phyloP scores from a whole-genome alignment of 1,140 invertebrate genomes.

The Neodiprion lecontei region DNA sequence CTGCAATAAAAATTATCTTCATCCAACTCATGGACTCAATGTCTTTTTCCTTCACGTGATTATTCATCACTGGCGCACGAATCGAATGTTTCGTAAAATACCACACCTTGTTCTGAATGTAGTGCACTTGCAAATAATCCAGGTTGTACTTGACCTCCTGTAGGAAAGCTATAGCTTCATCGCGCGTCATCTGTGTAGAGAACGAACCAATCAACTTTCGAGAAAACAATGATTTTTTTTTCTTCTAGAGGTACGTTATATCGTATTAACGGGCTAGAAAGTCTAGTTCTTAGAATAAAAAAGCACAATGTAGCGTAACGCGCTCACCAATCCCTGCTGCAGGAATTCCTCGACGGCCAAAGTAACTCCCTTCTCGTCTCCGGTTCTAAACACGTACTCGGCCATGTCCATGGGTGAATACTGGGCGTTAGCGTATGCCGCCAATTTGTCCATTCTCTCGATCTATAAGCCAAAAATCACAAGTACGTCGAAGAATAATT shows the following conservation, averaged over 20 bases:
- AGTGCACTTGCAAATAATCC: slow-evolving; percentile 70
- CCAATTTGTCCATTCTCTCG: slow-evolving; percentile 41
- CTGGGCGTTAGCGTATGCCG: slow-evolving; percentile 62
- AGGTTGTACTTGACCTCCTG: slow-evolving; percentile 76
- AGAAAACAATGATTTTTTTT: not conserved
- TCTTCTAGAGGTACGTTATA: not conserved
- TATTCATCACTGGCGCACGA: not conserved
- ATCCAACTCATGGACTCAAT: too few relatives aligned
- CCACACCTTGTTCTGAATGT: slow-evolving; percentile 57
- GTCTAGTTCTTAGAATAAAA: not conserved
- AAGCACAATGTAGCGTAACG: not conserved
- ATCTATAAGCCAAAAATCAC: not conserved
- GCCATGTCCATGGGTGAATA: slow-evolving; percentile 76
- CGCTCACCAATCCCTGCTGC: slow-evolving; percentile 72
- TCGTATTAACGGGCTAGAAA: not conserved
- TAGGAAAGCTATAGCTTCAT: slow-evolving; percentile 75
- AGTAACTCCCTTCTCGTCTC: slow-evolving; percentile 77
- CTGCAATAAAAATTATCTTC: slow-evolving; percentile 3
- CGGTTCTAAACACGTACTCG: slow-evolving; percentile 80
- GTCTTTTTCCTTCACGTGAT: not conserved
- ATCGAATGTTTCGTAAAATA: slow-evolving; percentile 2
- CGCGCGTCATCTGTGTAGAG: slow-evolving; percentile 66
- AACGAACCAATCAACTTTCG: not conserved
- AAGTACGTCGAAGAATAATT: not conserved
- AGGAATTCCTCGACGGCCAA: slow-evolving; percentile 76